Evolutionary conservation across 2,113 vertebrate genomes (phyloP), one percentile per base, ranked within the genome.

Genomic region (Camelus bactrianus): DNA sequence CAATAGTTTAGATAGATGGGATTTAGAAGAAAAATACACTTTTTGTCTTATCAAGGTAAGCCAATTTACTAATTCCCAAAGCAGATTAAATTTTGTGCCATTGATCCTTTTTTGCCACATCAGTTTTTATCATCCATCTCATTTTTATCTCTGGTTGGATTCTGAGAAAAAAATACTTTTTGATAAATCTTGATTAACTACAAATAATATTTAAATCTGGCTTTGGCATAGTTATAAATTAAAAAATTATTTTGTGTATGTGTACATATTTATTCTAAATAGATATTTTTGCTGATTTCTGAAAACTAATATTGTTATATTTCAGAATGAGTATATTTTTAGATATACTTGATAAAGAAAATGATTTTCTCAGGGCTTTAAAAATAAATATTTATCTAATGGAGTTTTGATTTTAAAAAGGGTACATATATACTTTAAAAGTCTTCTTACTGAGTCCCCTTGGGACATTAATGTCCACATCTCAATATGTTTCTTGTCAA

Each of bases 331-430:
- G 3, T 64, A 62, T 67, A 75, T 69, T 85, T 79, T n/a, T 19
- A 89, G 28, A 28, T 72, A 26, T 65, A n/a, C 30, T 75, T 64
- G 13, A 76, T 65, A 69, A 73, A 48, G 1, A 48, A 79, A 93
- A 73, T 79, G 3, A 2, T 38, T 65, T 87, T 87, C 4, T 60
- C 26, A 35, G 48, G 17, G 2, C 12, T 79, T 90, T 73, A 82
- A 90, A 65, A 48, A 72, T 86, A 72, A 56, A 84, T 19, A 64
- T 75, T 83, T 2, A 30, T 48, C 35, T 62, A 48, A 83, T 42
- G 42, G 2, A 80, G 35, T 80, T 75, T 79, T 60, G 9, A 87
- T 95, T 89, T 97, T 64, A 75, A 94, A 92, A 91, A 17, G 1
- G 83, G 5, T 42, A 17, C 8, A 32, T 30, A 56, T 11, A 69